A percentile compares a stretch with the other conserved stretches of the same genome.
Evolutionary conservation across 2,888 invertebrate species (phyloP).

Genomic region (Pogonocherus hispidulus): DNA sequence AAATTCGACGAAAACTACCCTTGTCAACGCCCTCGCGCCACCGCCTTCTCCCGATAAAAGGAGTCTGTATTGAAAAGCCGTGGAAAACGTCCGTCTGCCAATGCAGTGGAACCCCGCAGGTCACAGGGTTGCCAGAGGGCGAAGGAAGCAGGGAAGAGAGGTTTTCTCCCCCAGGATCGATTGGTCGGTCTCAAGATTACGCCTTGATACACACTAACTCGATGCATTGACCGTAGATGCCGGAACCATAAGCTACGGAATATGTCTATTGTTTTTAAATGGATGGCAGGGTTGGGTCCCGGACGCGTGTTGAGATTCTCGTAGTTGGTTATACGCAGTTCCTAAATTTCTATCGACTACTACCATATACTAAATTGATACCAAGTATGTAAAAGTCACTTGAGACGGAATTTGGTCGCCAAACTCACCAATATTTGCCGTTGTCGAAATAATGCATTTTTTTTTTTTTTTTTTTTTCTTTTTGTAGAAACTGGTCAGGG

Average conservation of each 20-base stretch:
- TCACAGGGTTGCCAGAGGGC: constrained; percentile 44
- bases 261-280: constrained; percentile 58
- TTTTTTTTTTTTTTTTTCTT: too few species aligned
- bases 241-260: constrained; percentile 50
- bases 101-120: constrained; percentile 51
- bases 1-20: not conserved
- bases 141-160: constrained; percentile 51
- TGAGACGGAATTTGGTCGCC: too few species aligned
- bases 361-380: too few species aligned
- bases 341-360: too few species aligned
- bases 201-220: constrained; percentile 61
- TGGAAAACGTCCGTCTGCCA: constrained; percentile 29
- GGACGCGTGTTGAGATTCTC: not conserved
- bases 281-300: constrained; percentile 48
- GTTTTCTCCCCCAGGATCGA: constrained; percentile 47
- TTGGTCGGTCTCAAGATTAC: constrained; percentile 57
- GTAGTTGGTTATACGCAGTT: too few species aligned
- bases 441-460: too few species aligned
- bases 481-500: too few species aligned
- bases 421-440: too few species aligned
- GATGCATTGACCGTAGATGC: constrained; percentile 56
- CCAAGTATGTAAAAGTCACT: too few species aligned
- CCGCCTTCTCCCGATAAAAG: not conserved
- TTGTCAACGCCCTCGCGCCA: not conserved
- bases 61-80: constrained; percentile 22